Evolutionary conservation across 1,140 invertebrate species (phyloP).

Genomic region (Apis dorsata): DNA sequence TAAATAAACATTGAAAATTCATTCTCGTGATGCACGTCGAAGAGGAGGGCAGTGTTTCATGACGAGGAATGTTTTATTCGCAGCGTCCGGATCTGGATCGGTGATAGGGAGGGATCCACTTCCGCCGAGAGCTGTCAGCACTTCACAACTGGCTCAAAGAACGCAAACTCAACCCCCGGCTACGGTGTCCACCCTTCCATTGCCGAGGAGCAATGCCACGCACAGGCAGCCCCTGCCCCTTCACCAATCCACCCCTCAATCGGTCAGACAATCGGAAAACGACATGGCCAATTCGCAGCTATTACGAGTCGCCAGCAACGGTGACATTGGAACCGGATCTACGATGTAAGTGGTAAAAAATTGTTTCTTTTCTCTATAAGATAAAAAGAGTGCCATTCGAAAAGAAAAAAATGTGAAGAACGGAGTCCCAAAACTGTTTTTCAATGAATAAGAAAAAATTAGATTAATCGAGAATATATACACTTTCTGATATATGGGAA

Average conservation of each 20-base stretch:
- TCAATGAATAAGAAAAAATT: no score
- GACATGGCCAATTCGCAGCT: constrained; percentile 60
- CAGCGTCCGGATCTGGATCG: constrained; percentile 82
- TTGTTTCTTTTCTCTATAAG: no score
- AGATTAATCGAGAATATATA: no score
- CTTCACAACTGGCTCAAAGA: constrained; percentile 77
- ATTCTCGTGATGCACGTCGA: not conserved
- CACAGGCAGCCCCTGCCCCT: constrained; percentile 59
- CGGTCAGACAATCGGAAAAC: constrained; percentile 61
- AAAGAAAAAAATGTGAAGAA: no score
- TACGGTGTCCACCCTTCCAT: constrained; percentile 76
- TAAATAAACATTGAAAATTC: not conserved
- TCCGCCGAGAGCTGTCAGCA: constrained; percentile 77
- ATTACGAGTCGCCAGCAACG: constrained; percentile 65
- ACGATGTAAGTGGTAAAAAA: constrained; percentile 35
- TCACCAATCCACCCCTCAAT: constrained; percentile 53
- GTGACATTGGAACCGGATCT: constrained; percentile 65
- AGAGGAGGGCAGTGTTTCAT: not conserved
- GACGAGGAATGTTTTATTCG: constrained; percentile 40
- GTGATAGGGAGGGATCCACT: constrained; percentile 81
- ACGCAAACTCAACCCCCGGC: constrained; percentile 66
- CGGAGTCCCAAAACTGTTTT: no score
- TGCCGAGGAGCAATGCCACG: constrained; percentile 61
- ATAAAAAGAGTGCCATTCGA: no score
- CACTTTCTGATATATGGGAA: no score